Evolutionary conservation across 2,797 vertebrate genomes (phyloP).

Genomic region (Aplochiton taeniatus): DNA sequence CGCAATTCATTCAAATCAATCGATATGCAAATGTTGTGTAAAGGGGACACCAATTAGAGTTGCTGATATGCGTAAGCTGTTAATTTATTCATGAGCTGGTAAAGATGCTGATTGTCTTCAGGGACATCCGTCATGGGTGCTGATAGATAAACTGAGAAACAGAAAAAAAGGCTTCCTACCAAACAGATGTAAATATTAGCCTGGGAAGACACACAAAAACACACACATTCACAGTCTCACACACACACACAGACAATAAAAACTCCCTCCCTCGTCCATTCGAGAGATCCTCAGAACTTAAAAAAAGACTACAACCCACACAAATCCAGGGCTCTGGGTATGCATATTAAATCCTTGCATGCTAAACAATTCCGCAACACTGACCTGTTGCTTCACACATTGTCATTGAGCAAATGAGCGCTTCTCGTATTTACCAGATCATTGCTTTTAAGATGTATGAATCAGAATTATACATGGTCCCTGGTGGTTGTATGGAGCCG

Average conservation of each 20-base stretch:
- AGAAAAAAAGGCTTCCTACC: neutral
- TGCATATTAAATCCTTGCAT: constrained; percentile 51
- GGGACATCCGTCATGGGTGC: constrained; percentile 31
- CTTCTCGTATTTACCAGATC: constrained; percentile 62
- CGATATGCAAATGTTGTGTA: constrained; percentile 42
- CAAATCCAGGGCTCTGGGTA: constrained; percentile 20
- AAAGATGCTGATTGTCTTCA: constrained; percentile 50
- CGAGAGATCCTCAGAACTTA: constrained; percentile 31
- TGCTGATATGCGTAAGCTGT: constrained; percentile 27
- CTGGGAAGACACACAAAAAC: neutral
- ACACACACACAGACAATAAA: neutral
- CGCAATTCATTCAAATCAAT: constrained; percentile 18
- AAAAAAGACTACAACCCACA: constrained; percentile 37
- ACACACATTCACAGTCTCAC: neutral
- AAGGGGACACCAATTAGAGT: constrained; percentile 46
- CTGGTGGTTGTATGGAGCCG: constrained; percentile 56
- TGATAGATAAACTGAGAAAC: constrained; percentile 25
- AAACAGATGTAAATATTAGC: neutral
- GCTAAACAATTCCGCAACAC: constrained; percentile 32
- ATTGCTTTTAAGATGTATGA: constrained; percentile 67
- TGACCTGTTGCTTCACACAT: constrained; percentile 54
- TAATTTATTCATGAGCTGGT: constrained; percentile 51
- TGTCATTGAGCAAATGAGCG: constrained; percentile 56
- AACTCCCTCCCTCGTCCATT: neutral
- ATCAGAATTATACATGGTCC: constrained; percentile 73